Evolutionary conservation across 1,140 invertebrate genomes (phyloP).

Genomic region (Centruroides sculpturatus): DNA sequence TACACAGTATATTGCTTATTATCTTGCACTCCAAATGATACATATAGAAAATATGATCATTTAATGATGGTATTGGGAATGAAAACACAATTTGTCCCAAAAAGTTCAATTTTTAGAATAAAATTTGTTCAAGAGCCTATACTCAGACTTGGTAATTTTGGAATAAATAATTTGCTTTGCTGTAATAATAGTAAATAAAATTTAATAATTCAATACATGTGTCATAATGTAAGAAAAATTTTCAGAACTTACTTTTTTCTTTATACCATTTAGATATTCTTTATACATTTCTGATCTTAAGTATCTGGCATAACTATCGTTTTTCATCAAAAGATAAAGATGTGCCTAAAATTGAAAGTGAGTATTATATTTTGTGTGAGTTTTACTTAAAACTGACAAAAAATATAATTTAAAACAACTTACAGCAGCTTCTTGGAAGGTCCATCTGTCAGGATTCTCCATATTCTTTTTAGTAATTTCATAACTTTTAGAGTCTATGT

Average conservation of each 20-base stretch:
- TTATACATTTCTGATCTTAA: constrained; percentile 98
- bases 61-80: too few relatives aligned
- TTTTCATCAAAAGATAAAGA: constrained; percentile 98
- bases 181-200: not conserved
- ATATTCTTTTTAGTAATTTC: constrained; percentile 63
- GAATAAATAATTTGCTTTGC: constrained; percentile 18
- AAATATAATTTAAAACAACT: not conserved
- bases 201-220: not conserved
- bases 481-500: constrained; percentile 83
- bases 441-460: constrained; percentile 65
- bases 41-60: too few relatives aligned
- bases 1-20: too few relatives aligned
- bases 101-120: too few relatives aligned
- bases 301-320: constrained; percentile 94
- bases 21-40: too few relatives aligned
- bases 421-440: constrained; percentile 87
- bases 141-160: constrained; percentile 17
- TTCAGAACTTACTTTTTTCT: constrained; percentile 67
- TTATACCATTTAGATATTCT: constrained; percentile 86
- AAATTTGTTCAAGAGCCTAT: constrained; percentile 7
- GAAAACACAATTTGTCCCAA: too few relatives aligned
- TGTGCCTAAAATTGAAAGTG: constrained; percentile 52
- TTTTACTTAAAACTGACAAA: not conserved
- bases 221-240: not conserved
- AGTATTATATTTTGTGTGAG: not conserved